Evolutionary conservation across 92 coral and sea anemone genomes (phyloP).

Genomic region (Isaurus tuberculatus): DNA sequence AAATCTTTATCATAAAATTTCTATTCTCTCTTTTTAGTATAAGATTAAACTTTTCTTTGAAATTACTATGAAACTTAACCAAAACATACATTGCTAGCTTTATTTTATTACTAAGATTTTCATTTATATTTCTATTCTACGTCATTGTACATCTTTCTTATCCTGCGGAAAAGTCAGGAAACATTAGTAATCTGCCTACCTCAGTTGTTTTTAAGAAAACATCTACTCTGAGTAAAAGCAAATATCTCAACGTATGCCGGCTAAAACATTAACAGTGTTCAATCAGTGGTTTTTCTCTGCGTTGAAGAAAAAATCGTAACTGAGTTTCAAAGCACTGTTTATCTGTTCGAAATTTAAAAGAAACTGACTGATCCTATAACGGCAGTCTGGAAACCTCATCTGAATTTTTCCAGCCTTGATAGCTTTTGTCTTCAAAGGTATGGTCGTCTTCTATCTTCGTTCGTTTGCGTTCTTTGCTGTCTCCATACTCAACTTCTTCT

Average conservation of each 20-base stretch:
- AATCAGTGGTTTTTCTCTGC: neutral
- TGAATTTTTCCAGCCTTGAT: conserved; percentile 4
- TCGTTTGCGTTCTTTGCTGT: conserved; percentile 19
- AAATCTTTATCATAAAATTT: too few relatives aligned
- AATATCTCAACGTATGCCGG: neutral
- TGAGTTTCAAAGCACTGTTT: neutral
- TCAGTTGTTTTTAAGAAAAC: neutral
- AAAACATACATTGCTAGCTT: too few relatives aligned
- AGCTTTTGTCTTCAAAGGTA: neutral
- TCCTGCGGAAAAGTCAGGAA: neutral
- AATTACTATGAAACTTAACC: too few relatives aligned
- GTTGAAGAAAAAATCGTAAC: neutral
- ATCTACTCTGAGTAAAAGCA: neutral
- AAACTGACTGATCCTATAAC: conserved; percentile 2
- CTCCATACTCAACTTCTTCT: conserved; percentile 33
- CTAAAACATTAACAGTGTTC: neutral
- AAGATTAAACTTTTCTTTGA: too few relatives aligned
- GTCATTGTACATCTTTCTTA: neutral
- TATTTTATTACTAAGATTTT: too few relatives aligned
- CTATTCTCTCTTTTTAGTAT: too few relatives aligned
- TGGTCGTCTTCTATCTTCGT: neutral
- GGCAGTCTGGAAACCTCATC: neutral
- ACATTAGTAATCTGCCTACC: neutral
- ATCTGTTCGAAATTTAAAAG: conserved; percentile 5
- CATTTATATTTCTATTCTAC: neutral